Evolutionary conservation across 1,140 invertebrate genomes (phyloP), one percentile per base, ranked within the genome.

Genomic region (Teleogryllus occipitalis): DNA sequence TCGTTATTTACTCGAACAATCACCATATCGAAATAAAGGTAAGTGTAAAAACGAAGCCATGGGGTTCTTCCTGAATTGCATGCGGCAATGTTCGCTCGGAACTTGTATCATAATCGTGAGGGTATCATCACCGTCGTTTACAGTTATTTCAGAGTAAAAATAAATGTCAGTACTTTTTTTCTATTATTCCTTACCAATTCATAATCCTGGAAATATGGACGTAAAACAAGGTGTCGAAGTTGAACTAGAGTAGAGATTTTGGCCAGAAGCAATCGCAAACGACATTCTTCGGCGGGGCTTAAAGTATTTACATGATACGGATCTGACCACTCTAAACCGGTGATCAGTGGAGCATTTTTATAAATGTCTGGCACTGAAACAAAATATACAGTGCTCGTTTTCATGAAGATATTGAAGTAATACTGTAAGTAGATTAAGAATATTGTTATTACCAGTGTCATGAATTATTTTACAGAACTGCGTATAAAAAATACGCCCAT

Each of bases 201-300:
- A 83, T 93, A 93, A 83, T 93, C 92, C 85, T 93, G 92, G 85
- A 94, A 93, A 83, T 93, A 93, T 0, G 92, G 92, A 78, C 88
- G 86, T 18, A 93, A 85, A 4, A 91, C 87, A 10, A 92, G 81
- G 80, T 90, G 88, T 14, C 88, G 84, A 78, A 89, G 85, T 76
- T 89, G 88, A 8, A 87, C 83, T 14, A 85, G 81, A 46, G 87
- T 85, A 0, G 92, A 91, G 72, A 93, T 92, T 84, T 92, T 92
- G 49, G 91, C 89, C 0, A 93, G 85, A 73, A 93, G 87, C 48
- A 92, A 84, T 84, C 89, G 90, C 7, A 93, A 85, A 48, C 88
- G 88, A 22, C 91, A 86, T 82, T 89, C 86, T 84, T 93, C 92
- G 0, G 88, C 88, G 54, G 88, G 85, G 82, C 90, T 88, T 54